Percentiles rank a stretch among this genome's conserved stretches.
These are phyloP conservation scores for Schlechtendalia chinensis DNA, from an alignment of 1,140 invertebrate genomes.

Conservation along the genomic window DNA sequence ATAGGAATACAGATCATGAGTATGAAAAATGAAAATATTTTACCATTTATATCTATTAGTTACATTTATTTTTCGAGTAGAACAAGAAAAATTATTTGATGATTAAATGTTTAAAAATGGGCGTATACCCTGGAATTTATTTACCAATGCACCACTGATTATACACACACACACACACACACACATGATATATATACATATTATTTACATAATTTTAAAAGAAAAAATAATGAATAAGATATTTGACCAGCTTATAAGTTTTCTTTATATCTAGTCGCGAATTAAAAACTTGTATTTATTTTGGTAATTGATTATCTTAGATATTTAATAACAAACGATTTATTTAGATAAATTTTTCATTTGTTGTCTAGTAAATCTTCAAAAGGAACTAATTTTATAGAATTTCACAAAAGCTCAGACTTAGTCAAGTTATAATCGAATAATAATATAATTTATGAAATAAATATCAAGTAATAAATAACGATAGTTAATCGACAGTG, in stretches of 20 bases:
- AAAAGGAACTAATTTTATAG: constrained; percentile 1
- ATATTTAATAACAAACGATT: constrained; percentile 24
- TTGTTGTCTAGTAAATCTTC: neutral
- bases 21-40: no score
- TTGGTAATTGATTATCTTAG: neutral
- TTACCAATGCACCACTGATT: no score
- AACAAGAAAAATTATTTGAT: no score
- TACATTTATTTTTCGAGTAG: no score
- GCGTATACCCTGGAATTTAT: no score
- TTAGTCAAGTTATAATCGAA: neutral
- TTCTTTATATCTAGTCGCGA: neutral
- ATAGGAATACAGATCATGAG: no score
- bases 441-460: neutral
- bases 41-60: no score
- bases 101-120: no score
- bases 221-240: neutral
- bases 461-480: neutral
- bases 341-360: neutral
- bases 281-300: constrained; percentile 21
- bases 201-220: neutral
- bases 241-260: neutral
- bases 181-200: neutral
- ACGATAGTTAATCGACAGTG: neutral
- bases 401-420: neutral
- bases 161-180: no score